phyloP scores from a whole-genome alignment of 2,797 vertebrate genomes.

The Streptopelia turtur region DNA sequence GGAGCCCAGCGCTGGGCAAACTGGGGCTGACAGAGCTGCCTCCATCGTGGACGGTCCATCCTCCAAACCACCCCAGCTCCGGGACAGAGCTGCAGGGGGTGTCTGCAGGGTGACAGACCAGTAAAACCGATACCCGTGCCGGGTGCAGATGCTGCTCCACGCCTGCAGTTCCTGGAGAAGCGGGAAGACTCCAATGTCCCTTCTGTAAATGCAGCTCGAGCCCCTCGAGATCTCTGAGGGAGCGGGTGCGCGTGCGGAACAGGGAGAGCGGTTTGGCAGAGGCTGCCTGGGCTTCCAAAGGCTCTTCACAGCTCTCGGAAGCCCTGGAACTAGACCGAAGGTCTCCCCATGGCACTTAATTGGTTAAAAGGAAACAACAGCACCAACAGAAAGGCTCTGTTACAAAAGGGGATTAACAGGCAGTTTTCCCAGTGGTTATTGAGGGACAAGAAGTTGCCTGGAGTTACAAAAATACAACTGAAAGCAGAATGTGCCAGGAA shows the following conservation, averaged over 20 bases:
- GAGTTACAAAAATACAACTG: not conserved
- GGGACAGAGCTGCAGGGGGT: not conserved
- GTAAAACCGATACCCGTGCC: rapidly evolving
- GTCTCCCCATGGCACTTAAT: not conserved
- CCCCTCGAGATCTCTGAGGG: not conserved
- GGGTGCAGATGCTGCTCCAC: not conserved
- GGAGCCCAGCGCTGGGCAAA: not conserved
- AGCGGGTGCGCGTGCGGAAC: rapidly evolving
- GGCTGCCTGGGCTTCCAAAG: not conserved
- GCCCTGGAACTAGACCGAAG: not conserved
- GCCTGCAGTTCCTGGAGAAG: not conserved
- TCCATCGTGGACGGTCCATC: not conserved
- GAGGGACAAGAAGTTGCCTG: not conserved
- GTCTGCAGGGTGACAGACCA: not conserved
- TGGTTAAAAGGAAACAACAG: not conserved
- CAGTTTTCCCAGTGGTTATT: not conserved
- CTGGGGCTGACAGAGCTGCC: no score
- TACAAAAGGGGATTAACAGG: rapidly evolving
- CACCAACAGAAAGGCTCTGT: not conserved
- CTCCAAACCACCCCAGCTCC: not conserved
- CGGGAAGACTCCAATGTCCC: rapidly evolving
- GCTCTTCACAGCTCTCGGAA: not conserved
- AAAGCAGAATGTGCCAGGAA: not conserved
- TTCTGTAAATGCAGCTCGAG: not conserved
- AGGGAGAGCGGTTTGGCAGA: not conserved